Base-by-base conservation (phyloP, 2,113 vertebrate genomes). In the Microtus oregoni region DNA sequence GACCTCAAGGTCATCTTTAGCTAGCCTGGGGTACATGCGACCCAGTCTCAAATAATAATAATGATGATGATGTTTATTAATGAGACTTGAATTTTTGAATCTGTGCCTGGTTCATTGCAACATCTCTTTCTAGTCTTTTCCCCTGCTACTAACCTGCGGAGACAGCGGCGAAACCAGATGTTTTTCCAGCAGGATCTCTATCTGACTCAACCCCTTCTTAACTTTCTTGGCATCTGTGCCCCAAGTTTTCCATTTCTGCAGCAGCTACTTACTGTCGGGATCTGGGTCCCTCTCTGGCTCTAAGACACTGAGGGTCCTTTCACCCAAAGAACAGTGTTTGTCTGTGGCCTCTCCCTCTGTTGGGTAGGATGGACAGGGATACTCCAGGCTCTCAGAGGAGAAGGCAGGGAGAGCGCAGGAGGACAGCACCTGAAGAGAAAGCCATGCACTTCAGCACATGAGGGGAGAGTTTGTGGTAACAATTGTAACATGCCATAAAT, bases 161-260 rank as follows among this genome's bases (percentile, higher is more conserved):
- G 73, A 14, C 1, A 11, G 50, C 38, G 78, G 78, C 4, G 13
- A 76, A 47, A 61, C 44, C 92, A 92, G 76, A 47, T 86, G n/a
- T 58, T 86, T 85, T 92, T 19, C 78, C 52, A 30, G 86, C 30
- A 75, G 17, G 50, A 32, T 55, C 67, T 81, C 47, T 26, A 26
- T 26, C 24, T 73, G 79, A 38, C 24, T 30, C n/a, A 52, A 44
- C 7, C 58, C 15, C 50, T 77, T 92, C 87, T 85, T 35, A 86
- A n/a, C 30, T 70, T 14, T 63, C 61, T 52, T 70, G n/a, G 50
- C 79, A 2, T 89, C 95, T 83, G 47, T 89, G 50, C 91, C 79
- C 65, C 87, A 28, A 44, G 73, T 26, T 86, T 93, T 75, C 94
- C 8, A 76, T 89, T 38, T 91, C 89, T 82, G 38, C 86, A 76